Evolutionary conservation across 2,888 invertebrate genomes (phyloP).

Genomic region (Metopia argyrocephala): DNA sequence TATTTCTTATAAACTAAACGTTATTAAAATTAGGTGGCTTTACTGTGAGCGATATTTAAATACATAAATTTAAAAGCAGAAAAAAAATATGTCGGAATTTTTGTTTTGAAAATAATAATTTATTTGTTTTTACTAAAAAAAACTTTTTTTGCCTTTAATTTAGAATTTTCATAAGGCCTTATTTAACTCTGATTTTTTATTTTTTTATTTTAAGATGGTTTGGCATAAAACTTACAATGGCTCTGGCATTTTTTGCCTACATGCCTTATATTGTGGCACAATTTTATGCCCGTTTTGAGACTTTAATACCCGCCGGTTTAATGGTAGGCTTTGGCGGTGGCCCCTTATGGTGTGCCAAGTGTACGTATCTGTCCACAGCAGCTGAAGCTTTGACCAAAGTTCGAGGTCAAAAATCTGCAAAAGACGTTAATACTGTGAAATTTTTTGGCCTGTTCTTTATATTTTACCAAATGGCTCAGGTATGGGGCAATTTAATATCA

Average conservation of each 20-base stretch:
- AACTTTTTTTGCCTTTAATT: too few relatives aligned
- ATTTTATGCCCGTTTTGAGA: conserved; percentile 91
- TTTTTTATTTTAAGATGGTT: conserved; percentile 82
- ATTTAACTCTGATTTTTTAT: background rate
- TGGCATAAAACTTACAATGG: conserved; percentile 94
- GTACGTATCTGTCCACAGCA: conserved; percentile 92
- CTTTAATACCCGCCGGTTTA: conserved; percentile 85
- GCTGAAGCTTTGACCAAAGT: conserved; percentile 87
- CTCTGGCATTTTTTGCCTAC: conserved; percentile 91
- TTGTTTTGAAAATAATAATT: too few relatives aligned
- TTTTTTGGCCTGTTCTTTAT: conserved; percentile 98
- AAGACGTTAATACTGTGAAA: conserved; percentile 90
- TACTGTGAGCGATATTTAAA: too few relatives aligned
- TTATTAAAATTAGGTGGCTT: too few relatives aligned
- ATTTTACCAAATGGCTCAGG: conserved; percentile 97
- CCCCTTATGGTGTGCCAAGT: conserved; percentile 97
- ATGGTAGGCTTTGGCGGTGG: conserved; percentile 86
- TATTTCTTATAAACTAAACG: too few relatives aligned
- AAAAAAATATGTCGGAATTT: too few relatives aligned
- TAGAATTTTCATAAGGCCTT: background rate
- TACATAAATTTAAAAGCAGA: too few relatives aligned
- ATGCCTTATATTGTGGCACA: conserved; percentile 94
- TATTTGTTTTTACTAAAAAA: too few relatives aligned
- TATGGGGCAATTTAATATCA: conserved; percentile 95
- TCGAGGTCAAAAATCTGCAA: conserved; percentile 81